Evolutionary conservation across 2,888 invertebrate genomes (phyloP), one percentile per base, ranked within the genome.

Genomic region (Fabriciana adippe): DNA sequence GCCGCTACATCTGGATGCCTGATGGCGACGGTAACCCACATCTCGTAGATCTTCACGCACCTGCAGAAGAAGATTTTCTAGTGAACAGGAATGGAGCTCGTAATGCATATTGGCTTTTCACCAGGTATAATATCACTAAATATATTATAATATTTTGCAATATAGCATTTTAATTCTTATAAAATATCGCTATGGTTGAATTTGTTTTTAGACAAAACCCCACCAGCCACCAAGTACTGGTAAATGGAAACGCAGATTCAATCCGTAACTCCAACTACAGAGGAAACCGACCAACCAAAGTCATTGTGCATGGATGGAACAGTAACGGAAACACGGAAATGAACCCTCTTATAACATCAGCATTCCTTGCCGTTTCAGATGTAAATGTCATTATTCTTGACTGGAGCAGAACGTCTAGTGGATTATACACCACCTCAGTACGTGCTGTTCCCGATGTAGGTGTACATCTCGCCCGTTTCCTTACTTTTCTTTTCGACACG

Each of bases 341-440:
- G 55, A 82, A 81, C 66, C 74, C 73, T 3, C 59, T 75, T 31
- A 76, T 85, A 15, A 79, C 77, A 3, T 67, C 79, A 73, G 86
- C 85, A 6, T 81, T 79, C 71, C 73, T 88, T 26, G 75, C 74
- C 0, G 77, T 76, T 2, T 72, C 68, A 16, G 77, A 78, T 53
- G 72, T 73, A 31, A 89, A 89, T 64, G 86, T 88, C 2, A 88
- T 89, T 45, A 86, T 89, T 6, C 80, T 89, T 0, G 89, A 88
- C 71, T 89, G 89, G 89, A 74, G 80, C 0, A 55, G 68, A 3
- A 75, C 83, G 0, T 87, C 87, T 8, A 80, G 76, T 64, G 59
- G 74, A 2, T 45, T 64, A 26, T 88, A 88, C 71, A 68, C 54
- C 14, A 75, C 76, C 1, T 83, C 84, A 6, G 81, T 76, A 6